These are phyloP conservation scores for Naja naja DNA, from an alignment of 2,113 vertebrate species.

Conservation along the genomic window DNA sequence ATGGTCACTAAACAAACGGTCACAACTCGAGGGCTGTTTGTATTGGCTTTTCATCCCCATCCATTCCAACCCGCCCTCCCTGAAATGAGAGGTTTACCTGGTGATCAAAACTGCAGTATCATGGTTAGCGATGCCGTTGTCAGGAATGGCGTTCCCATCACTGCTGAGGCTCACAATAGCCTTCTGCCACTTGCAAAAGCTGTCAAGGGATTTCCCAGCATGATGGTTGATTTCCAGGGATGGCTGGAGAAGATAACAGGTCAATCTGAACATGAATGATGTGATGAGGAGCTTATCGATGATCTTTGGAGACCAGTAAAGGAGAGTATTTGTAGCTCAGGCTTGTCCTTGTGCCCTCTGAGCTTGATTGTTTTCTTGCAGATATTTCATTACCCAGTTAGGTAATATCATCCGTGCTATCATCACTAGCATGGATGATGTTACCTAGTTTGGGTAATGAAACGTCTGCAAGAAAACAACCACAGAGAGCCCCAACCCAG, in stretches of 20 bases:
- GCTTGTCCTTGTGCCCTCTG: background rate
- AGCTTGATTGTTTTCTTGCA: too few species aligned
- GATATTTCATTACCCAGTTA: background rate
- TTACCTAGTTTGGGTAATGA: background rate
- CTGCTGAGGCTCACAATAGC: conserved; percentile 90
- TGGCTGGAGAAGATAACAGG: conserved; percentile 72
- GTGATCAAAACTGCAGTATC: conserved; percentile 97
- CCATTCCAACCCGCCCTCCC: background rate
- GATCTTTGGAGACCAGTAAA: background rate
- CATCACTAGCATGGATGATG: background rate
- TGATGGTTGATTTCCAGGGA: conserved; percentile 96
- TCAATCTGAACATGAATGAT: background rate
- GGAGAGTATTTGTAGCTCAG: background rate
- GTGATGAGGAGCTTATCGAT: background rate
- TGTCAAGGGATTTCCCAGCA: conserved; percentile 95
- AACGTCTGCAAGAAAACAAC: background rate
- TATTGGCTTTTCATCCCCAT: background rate
- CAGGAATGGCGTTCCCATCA: conserved; percentile 92
- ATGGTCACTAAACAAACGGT: background rate
- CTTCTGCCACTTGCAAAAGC: conserved; percentile 99
- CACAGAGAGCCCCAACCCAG: background rate
- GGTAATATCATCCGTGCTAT: background rate
- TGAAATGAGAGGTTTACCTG: conserved; percentile 71
- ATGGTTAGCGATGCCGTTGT: conserved; percentile 94
- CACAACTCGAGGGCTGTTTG: background rate